Base-by-base conservation (phyloP, 2,888 invertebrate species). In the Cyrtodaria siliqua region DNA sequence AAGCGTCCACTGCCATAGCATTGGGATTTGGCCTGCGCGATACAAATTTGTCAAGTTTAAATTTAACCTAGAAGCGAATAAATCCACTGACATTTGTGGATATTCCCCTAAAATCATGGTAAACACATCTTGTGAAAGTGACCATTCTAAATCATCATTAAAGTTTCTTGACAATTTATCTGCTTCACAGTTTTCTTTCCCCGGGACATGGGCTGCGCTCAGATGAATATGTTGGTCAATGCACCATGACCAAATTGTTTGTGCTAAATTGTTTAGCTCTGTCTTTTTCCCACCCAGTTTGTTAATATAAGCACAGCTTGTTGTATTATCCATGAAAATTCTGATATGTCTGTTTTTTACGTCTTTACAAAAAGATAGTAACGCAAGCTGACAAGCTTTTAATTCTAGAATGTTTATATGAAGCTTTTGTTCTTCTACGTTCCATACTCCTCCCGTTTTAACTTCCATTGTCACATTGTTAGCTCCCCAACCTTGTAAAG, bases 141-240 rank as follows among this genome's bases (percentile, higher is more conserved):
- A n/a, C n/a, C n/a, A n/a, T n/a, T n/a, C n/a, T 12, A 68, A 16
- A 38, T 79, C 81, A 40, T 71, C 69, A 57, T 75, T 81, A 2
- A 71, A 23, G 38, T 40, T 42, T 18, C 78, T 49, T 0, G 74
- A 78, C 16, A 71, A 23, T 12, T 47, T 52, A 38, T 78, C 81
- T n/a, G n/a, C n/a, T 20, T 64, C 27, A 9, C 12, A 14, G 53
- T 78, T 82, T 2, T 24, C 1, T n/a, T n/a, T 26, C 4, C 75
- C 82, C 16, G 75, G 57, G 4, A 82, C 16, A 63, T 73, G 76
- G 1, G 60, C 57, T 1, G 70, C 82, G 47, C 56, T 63, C 16
- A 82, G 9, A 23, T 59, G 56, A 16, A 70, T 47, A 1, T 47
- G n/a, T 18, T 38, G 16, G 1, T 56, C 44, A 6, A 70, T 70